A percentile compares a stretch with the other conserved stretches of the same genome.
These are phyloP conservation scores for Epinotia demarniana DNA, from an alignment of 2,888 invertebrate genomes.

Conservation along the genomic window DNA sequence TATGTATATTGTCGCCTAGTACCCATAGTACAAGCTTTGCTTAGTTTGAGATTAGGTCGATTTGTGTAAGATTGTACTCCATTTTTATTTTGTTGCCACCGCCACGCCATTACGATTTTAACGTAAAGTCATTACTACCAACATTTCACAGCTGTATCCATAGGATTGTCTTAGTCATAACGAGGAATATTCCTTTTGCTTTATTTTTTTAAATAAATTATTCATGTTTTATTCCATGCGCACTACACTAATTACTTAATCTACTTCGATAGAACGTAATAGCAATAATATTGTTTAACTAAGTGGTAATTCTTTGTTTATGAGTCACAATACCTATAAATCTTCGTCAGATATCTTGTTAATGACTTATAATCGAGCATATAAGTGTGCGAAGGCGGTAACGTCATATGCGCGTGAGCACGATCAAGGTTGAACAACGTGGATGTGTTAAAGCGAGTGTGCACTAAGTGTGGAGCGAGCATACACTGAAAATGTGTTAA, in stretches of 20 bases:
- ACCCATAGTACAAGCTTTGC: too few species aligned
- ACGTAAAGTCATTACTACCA: too few species aligned
- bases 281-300: slow-evolving; percentile 19
- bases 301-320: slow-evolving; percentile 21
- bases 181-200: not conserved
- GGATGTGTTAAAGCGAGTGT: slow-evolving; percentile 31
- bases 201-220: not conserved
- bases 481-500: not conserved
- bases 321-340: slow-evolving; percentile 27
- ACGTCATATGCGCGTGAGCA: slow-evolving; percentile 50
- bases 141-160: too few species aligned
- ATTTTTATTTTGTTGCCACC: too few species aligned
- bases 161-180: not conserved
- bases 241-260: not conserved
- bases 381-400: slow-evolving; percentile 20
- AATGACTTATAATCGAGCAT: slow-evolving; percentile 3
- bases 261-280: not conserved
- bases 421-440: slow-evolving; percentile 45
- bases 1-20: too few species aligned
- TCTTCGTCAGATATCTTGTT: slow-evolving; percentile 22
- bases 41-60: too few species aligned
- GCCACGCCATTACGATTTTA: too few species aligned
- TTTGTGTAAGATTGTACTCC: too few species aligned
- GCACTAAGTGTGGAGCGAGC: slow-evolving; percentile 24
- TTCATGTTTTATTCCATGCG: not conserved